Percentiles rank a stretch among this genome's conserved stretches.
These are phyloP conservation scores for Torymus aiolomorphi DNA, from an alignment of 2,888 invertebrate genomes.

Conservation along the genomic window DNA sequence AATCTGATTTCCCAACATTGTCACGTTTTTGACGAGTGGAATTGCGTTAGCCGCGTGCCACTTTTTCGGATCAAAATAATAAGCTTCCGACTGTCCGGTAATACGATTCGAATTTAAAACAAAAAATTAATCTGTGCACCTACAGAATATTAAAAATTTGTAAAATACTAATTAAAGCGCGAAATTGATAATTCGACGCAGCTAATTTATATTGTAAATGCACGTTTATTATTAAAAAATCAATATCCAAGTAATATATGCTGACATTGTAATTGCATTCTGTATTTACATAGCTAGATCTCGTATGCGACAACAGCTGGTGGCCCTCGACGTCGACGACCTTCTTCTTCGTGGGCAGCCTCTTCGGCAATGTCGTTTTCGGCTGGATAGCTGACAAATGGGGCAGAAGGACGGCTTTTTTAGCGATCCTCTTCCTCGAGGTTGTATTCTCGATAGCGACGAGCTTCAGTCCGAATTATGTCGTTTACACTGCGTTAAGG, in stretches of 20 bases:
- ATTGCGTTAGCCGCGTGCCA: not conserved
- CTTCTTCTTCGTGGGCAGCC: constrained; percentile 83
- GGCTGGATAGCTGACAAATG: constrained; percentile 84
- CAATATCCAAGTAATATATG: constrained; percentile 21
- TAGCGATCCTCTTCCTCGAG: constrained; percentile 80
- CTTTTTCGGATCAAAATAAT: no score
- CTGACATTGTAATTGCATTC: constrained; percentile 70
- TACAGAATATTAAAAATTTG: no score
- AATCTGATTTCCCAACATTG: constrained; percentile 10
- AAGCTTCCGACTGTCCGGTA: no score
- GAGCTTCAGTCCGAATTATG: constrained; percentile 80
- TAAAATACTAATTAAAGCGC: no score
- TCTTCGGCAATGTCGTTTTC: constrained; percentile 82
- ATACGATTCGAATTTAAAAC: no score
- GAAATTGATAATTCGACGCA: no score
- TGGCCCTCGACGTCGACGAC: constrained; percentile 81
- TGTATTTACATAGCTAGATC: constrained; percentile 78
- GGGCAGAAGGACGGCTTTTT: constrained; percentile 80
- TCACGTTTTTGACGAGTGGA: not conserved
- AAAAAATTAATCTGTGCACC: no score
- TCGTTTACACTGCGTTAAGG: constrained; percentile 79
- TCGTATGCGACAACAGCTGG: constrained; percentile 82
- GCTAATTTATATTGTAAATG: no score
- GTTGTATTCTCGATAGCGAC: constrained; percentile 80
- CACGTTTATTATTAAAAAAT: not conserved